Evolutionary conservation across 2,888 invertebrate species (phyloP).

Genomic region (Sarcophaga subvicina): DNA sequence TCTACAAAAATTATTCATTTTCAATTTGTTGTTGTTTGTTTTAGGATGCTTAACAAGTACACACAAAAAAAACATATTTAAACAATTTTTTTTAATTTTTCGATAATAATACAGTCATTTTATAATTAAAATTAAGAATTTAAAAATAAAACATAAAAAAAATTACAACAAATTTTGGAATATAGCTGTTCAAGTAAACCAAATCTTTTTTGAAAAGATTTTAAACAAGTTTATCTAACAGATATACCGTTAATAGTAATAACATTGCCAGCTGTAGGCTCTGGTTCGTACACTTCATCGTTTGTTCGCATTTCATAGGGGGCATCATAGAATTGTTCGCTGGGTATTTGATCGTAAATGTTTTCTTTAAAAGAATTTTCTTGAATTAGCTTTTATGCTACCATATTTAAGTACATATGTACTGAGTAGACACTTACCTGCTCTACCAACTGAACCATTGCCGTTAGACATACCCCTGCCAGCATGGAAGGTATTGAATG

Average conservation of each 20-base stretch:
- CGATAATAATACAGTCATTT: constrained; percentile 63
- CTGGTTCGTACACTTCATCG: constrained; percentile 84
- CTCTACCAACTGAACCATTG: constrained; percentile 49
- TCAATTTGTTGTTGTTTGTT: constrained; percentile 28
- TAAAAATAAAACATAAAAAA: background rate
- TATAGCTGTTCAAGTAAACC: constrained; percentile 59
- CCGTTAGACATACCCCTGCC: constrained; percentile 70
- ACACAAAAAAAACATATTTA: background rate
- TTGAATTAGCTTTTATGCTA: background rate
- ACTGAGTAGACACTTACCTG: constrained; percentile 24
- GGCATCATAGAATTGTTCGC: constrained; percentile 89
- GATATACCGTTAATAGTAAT: constrained; percentile 95
- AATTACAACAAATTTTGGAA: constrained; percentile 59
- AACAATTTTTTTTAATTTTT: constrained; percentile 12
- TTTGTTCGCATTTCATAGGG: constrained; percentile 86
- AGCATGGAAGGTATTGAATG: constrained; percentile 81
- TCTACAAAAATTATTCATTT: constrained; percentile 62
- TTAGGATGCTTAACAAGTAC: constrained; percentile 51
- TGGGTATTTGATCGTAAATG: constrained; percentile 85
- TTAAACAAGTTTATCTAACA: constrained; percentile 85
- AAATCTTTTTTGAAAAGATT: constrained; percentile 20
- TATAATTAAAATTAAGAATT: constrained; percentile 3
- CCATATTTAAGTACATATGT: background rate
- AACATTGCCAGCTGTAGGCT: constrained; percentile 82
- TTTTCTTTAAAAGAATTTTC: constrained; percentile 77